Conservation (phyloP, 2,797 vertebrate genomes). For the Pelochelys cantorii region DNA sequence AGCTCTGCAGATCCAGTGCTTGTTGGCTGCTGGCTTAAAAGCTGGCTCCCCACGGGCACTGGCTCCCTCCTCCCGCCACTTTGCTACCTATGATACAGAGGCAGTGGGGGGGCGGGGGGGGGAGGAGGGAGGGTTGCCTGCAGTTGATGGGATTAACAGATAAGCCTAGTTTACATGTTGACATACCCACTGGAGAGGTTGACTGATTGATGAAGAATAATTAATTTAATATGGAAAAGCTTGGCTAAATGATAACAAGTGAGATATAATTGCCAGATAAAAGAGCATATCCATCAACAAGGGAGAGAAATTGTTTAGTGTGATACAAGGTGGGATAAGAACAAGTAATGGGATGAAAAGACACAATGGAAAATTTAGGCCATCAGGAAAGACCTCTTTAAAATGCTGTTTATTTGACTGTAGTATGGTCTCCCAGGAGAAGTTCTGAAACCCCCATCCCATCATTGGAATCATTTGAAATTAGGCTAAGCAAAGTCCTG, state of each 20-base stretch:
- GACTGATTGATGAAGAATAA: not conserved
- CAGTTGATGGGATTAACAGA: no score
- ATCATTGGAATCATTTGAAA: not conserved
- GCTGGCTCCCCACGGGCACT: no score
- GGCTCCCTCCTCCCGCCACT: no score
- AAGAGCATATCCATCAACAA: not conserved
- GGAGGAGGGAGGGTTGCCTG: no score
- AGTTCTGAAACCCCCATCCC: rapidly evolving
- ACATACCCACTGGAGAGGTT: not conserved
- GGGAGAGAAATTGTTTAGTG: not conserved
- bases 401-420: not conserved
- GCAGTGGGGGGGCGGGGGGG: no score
- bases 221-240: not conserved
- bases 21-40: no score
- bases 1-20: no score
- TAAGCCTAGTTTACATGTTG: no score
- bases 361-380: not conserved
- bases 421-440: rapidly evolving
- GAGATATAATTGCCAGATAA: not conserved
- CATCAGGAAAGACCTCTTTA: not conserved
- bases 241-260: not conserved
- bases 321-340: not conserved
- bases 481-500: not conserved
- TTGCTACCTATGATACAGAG: no score
- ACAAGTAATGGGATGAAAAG: not conserved